Percentiles rank a stretch among this genome's conserved stretches.
phyloP scores from a whole-genome alignment of 2,113 vertebrate species.

The Sminthopsis crassicaudata region DNA sequence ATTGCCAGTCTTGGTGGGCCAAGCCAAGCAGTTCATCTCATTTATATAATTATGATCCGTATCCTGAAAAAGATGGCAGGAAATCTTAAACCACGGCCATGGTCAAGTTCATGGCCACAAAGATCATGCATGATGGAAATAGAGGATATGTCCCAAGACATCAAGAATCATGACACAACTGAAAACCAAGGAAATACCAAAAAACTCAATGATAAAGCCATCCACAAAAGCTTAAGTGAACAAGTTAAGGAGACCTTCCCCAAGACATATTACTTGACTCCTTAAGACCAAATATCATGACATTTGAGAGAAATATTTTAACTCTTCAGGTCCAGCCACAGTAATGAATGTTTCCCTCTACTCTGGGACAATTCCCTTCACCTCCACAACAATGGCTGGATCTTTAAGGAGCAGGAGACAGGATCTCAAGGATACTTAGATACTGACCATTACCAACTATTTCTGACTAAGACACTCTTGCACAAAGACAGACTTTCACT shows the following conservation, averaged over 20 bases:
- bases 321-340: background rate
- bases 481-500: background rate
- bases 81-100: background rate
- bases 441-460: background rate
- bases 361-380: background rate
- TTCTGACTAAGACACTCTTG: background rate
- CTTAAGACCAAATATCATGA: background rate
- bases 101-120: background rate
- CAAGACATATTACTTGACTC: background rate
- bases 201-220: background rate
- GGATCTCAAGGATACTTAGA: background rate
- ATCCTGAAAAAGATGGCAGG: background rate
- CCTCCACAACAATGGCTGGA: background rate
- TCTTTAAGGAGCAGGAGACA: background rate
- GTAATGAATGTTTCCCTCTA: background rate
- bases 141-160: background rate
- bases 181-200: background rate
- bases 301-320: background rate
- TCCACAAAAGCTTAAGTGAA: background rate
- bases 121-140: background rate
- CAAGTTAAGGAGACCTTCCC: background rate
- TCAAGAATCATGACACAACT: background rate
- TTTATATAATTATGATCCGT: background rate
- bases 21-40: background rate
- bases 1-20: background rate